These are phyloP conservation scores for Xerus rutilus DNA, from an alignment of 2,797 vertebrate species.

Conservation along the genomic window DNA sequence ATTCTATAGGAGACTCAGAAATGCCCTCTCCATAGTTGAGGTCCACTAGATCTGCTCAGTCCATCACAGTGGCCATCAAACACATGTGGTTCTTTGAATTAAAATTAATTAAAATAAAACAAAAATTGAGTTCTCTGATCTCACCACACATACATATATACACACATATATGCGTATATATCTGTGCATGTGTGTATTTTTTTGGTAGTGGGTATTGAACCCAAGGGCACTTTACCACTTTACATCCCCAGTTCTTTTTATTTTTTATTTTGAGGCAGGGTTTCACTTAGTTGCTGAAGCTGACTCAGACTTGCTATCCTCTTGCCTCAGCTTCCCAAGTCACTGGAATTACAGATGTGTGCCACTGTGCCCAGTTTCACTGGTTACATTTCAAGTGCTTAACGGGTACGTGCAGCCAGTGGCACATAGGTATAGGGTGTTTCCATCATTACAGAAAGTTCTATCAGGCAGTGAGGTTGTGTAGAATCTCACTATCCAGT, in stretches of 20 bases:
- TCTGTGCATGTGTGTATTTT: not conserved
- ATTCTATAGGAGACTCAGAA: too few species aligned
- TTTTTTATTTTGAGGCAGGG: not conserved
- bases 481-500: not conserved
- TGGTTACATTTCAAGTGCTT: not conserved
- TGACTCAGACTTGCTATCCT: not conserved
- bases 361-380: not conserved
- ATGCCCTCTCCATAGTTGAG: too few species aligned
- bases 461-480: not conserved
- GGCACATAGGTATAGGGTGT: not conserved
- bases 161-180: too few species aligned
- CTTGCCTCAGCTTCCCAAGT: not conserved
- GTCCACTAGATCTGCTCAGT: too few species aligned
- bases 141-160: too few species aligned
- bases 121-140: too few species aligned
- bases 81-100: too few species aligned
- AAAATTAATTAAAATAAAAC: too few species aligned
- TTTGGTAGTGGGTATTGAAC: not conserved
- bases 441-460: too few species aligned
- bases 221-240: too few species aligned
- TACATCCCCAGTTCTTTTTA: not conserved
- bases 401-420: too few species aligned
- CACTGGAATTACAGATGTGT: not conserved
- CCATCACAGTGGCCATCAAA: too few species aligned
- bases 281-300: not conserved